Percentiles rank a stretch among this genome's conserved stretches.
Conservation (phyloP, 2,113 vertebrate species). For the Cranoglanis bouderius region DNA sequence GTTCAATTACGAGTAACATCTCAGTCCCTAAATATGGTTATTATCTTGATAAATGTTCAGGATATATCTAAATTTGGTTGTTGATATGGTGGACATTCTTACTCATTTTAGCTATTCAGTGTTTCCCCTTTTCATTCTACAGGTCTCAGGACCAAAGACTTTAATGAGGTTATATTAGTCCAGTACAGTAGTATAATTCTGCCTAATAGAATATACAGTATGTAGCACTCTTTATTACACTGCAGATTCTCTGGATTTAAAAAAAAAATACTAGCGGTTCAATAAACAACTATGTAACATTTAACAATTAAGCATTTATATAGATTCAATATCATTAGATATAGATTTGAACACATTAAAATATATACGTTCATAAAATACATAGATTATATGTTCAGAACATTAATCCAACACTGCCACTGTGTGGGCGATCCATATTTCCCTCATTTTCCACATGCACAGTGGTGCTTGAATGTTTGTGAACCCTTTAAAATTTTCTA, state of each 20-base stretch:
- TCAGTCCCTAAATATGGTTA: not conserved
- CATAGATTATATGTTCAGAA: slow-evolving; percentile 55
- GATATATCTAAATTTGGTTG: not conserved
- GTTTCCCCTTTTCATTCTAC: not conserved
- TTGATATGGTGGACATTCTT: not conserved
- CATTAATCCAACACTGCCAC: slow-evolving; percentile 70
- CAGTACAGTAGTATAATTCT: not conserved
- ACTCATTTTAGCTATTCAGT: not conserved
- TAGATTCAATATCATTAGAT: not conserved
- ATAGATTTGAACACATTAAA: not conserved
- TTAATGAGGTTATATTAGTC: not conserved
- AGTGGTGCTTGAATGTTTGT: too few species aligned
- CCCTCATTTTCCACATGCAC: not conserved
- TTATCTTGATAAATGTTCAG: not conserved
- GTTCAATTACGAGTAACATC: not conserved
- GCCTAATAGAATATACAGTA: not conserved
- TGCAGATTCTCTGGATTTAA: not conserved
- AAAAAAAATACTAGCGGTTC: not conserved
- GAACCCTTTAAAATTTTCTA: too few species aligned
- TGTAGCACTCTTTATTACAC: not conserved
- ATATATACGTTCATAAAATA: slow-evolving; percentile 48
- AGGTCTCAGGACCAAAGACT: not conserved
- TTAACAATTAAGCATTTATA: not conserved
- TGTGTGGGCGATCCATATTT: slow-evolving; percentile 47
- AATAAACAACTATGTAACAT: not conserved